Evolutionary conservation across 2,113 vertebrate genomes (phyloP).

Genomic region (Hassar affinis): DNA sequence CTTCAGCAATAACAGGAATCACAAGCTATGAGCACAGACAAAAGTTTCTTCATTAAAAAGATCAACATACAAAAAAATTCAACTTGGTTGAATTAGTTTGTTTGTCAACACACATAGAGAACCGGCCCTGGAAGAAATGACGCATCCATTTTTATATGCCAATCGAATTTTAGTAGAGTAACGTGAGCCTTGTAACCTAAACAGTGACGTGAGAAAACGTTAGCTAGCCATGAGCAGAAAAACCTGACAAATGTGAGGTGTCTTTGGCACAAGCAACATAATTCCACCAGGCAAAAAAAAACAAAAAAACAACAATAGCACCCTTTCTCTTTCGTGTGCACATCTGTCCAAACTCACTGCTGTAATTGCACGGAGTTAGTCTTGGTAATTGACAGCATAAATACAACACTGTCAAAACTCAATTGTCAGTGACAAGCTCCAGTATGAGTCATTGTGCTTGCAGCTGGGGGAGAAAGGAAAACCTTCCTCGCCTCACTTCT

Average conservation of each 20-base stretch:
- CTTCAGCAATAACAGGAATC: not conserved
- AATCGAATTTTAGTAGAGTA: not conserved
- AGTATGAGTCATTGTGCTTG: conserved; percentile 62
- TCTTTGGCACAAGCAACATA: not conserved
- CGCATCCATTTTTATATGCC: too few relatives aligned
- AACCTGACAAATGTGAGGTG: conserved; percentile 22
- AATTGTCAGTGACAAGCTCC: conserved; percentile 63
- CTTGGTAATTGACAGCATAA: conserved; percentile 68
- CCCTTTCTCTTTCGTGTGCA: conserved; percentile 63
- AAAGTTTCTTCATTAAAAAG: not conserved
- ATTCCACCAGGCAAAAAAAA: conserved; percentile 41
- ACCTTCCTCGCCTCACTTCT: conserved; percentile 52
- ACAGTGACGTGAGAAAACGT: conserved; percentile 15
- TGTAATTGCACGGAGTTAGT: conserved; percentile 67
- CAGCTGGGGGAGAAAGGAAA: conserved; percentile 61
- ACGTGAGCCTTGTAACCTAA: not conserved
- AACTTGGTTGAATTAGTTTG: not conserved
- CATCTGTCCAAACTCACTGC: conserved; percentile 68
- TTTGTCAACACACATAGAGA: not conserved
- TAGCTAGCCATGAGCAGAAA: not conserved
- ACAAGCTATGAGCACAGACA: not conserved
- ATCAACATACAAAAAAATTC: not conserved
- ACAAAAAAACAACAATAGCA: conserved; percentile 64
- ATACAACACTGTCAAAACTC: conserved; percentile 72
- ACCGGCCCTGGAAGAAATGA: not conserved